phyloP scores from a whole-genome alignment of 2,888 invertebrate genomes.

The Leucophenga maculata region DNA sequence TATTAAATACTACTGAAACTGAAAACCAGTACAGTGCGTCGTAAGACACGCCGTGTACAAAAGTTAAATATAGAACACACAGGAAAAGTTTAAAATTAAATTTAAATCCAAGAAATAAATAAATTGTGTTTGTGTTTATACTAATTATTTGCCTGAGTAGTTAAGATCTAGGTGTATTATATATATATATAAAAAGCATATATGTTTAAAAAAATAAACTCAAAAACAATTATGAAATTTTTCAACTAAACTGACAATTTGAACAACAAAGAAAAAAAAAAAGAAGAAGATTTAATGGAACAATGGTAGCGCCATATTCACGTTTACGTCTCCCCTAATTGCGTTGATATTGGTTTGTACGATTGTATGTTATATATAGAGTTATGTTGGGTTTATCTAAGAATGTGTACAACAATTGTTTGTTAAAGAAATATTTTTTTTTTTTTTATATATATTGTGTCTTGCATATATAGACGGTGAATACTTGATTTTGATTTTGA shows the following conservation, averaged over 20 bases:
- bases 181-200: no score
- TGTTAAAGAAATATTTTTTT: not conserved
- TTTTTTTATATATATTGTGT: not conserved
- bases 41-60: no score
- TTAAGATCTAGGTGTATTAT: no score
- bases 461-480: conserved; percentile 9
- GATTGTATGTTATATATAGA: not conserved
- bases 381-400: not conserved
- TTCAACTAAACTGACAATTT: not conserved
- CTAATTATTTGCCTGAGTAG: no score
- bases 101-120: no score
- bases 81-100: no score
- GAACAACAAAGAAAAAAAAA: not conserved
- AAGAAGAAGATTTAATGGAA: not conserved
- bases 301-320: conserved; percentile 27
- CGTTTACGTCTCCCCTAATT: conserved; percentile 37
- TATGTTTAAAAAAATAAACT: no score
- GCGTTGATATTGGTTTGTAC: conserved; percentile 13
- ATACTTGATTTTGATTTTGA: not conserved
- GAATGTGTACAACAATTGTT: conserved; percentile 12
- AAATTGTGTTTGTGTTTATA: no score
- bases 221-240: no score
- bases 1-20: no score
- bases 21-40: no score
- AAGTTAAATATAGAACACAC: no score